These are phyloP conservation scores for Norana najaformis DNA, from an alignment of 2,888 invertebrate genomes.

Conservation along the genomic window DNA sequence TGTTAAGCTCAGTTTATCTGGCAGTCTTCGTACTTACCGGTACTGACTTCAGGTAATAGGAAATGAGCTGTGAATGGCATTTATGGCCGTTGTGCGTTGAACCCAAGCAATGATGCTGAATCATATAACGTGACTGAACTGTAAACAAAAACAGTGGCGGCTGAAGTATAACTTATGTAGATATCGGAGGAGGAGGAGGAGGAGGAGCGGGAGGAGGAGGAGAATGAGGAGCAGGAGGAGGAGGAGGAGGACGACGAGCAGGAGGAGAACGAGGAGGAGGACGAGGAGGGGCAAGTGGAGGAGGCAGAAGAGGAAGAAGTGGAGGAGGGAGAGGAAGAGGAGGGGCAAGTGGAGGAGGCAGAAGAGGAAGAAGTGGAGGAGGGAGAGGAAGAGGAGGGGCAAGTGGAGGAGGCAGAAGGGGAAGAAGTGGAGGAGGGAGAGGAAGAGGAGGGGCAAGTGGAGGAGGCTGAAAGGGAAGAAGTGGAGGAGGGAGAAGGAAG, in stretches of 20 bases:
- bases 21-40: not conserved
- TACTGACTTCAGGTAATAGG: not conserved
- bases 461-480: not conserved
- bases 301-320: not conserved
- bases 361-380: not conserved
- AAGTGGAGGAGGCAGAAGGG: not conserved
- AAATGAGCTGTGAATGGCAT: not conserved
- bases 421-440: not conserved
- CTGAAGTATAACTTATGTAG: not conserved
- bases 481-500: not conserved
- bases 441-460: not conserved
- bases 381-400: no score
- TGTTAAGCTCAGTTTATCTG: not conserved
- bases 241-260: not conserved
- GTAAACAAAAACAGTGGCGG: not conserved
- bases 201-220: not conserved
- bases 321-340: not conserved
- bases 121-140: not conserved
- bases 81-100: not conserved
- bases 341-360: not conserved
- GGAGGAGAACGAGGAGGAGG: not conserved
- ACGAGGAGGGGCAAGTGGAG: not conserved
- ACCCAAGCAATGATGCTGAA: not conserved
- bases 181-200: not conserved
- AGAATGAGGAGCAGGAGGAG: not conserved